Base-by-base conservation (phyloP, 2,888 invertebrate genomes). In the Stictocephala bisonia region DNA sequence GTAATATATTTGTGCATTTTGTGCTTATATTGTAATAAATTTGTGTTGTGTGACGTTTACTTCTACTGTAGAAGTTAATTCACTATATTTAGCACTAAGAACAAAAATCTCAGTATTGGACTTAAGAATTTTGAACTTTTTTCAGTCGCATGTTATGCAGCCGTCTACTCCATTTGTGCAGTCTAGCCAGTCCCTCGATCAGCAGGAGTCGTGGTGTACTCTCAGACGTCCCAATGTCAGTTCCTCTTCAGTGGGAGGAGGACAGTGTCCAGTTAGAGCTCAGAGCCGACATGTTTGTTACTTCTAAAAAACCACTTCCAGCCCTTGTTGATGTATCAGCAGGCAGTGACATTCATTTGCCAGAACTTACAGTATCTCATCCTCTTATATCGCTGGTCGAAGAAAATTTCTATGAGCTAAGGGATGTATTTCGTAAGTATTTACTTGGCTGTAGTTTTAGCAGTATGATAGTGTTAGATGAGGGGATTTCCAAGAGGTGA, bases 291-390 rank as follows among this genome's bases (percentile, higher is more conserved):
- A 87, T 90, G 20, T 84, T 93, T 74, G 83, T 95, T 35, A 88
- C 91, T 13, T 88, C 91, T 20, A 85, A 85, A 50, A 86, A 86
- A 68, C 89, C 91, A 2, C 83, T 96, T 22, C 84, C 86, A 67
- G 86, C 90, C 2, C 82, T 86, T 81, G 84, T 85, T 11, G 80
- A 82, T 27, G 80, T 82, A 77, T 78, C 81, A 15, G 83, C 83
- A 13, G 83, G 86, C 7, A 86, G 87, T 20, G 84, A 85, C 74
- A 81, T 86, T 35, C 82, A 87, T 67, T 83, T 96, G 48, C 94
- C 94, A 6, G 86, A 91, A 82, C 84, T 97, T 75, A 87, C 88
- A 83, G 96, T 97, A 1, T 84, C 96, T 15, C 89, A 90, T 80
- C 89, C 89, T 71, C 91, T 91, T 0, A 87, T 94, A 68, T 90